Percentiles rank a stretch among this genome's conserved stretches.
Conservation (phyloP, 2,797 vertebrate genomes). For the Mormyrops attenuatus region DNA sequence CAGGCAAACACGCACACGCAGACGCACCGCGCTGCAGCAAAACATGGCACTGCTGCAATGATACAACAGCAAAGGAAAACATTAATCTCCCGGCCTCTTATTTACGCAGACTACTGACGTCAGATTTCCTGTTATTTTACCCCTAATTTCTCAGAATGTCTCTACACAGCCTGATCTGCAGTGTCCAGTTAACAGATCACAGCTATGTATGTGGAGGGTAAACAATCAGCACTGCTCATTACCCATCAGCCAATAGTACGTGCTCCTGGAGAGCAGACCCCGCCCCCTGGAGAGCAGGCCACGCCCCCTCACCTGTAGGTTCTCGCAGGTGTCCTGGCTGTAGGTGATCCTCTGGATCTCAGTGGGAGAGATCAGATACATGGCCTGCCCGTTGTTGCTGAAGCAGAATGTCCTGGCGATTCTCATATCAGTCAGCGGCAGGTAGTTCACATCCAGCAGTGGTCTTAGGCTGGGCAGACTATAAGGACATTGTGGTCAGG, state of each 20-base stretch:
- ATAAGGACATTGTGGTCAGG: slow-evolving; percentile 26
- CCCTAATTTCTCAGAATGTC: background rate
- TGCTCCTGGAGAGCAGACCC: background rate
- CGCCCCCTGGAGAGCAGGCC: too few species aligned
- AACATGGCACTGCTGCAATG: background rate
- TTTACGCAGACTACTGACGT: background rate
- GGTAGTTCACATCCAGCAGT: slow-evolving; percentile 92
- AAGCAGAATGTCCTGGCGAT: slow-evolving; percentile 99
- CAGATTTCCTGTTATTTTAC: background rate
- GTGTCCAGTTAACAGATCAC: background rate
- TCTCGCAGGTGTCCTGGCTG: slow-evolving; percentile 97
- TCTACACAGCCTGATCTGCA: background rate
- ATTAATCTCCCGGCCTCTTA: background rate
- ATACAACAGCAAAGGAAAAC: background rate
- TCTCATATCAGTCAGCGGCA: slow-evolving; percentile 96
- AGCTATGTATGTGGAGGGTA: background rate
- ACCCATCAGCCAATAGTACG: background rate
- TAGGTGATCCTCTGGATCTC: slow-evolving; percentile 98
- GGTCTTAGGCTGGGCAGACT: slow-evolving; percentile 95
- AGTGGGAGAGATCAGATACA: slow-evolving; percentile 93
- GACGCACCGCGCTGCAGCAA: background rate
- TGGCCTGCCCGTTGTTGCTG: slow-evolving; percentile 92
- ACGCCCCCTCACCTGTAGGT: slow-evolving; percentile 79
- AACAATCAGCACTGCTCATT: background rate
- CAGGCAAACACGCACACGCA: slow-evolving; percentile 15